Percentiles rank a stretch among this genome's conserved stretches.
Evolutionary conservation across 1,140 invertebrate species (phyloP).

Genomic region (Lasaia peninsularis): DNA sequence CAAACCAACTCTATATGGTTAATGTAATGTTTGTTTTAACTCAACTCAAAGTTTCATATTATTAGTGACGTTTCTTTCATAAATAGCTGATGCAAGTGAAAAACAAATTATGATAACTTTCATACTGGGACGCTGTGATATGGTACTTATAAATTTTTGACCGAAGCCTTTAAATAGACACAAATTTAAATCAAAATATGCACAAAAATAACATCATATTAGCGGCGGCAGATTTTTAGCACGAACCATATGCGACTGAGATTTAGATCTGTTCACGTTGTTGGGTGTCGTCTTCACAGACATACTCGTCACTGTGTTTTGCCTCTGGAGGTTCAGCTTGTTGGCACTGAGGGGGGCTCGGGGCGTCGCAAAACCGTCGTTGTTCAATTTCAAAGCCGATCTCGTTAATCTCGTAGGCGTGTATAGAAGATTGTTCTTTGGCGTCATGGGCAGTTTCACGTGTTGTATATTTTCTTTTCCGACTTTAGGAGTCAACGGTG

Average conservation of each 20-base stretch:
- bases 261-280: slow-evolving; percentile 53
- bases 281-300: slow-evolving; percentile 49
- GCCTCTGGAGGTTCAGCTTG: slow-evolving; percentile 49
- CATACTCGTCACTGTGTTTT: slow-evolving; percentile 39
- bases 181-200: slow-evolving; percentile 6
- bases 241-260: slow-evolving; percentile 50
- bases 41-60: no score
- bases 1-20: no score
- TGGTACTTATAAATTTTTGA: no score
- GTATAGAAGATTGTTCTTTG: slow-evolving; percentile 41
- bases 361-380: slow-evolving; percentile 58
- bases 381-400: slow-evolving; percentile 53
- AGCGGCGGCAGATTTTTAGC: slow-evolving; percentile 58
- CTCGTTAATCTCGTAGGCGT: slow-evolving; percentile 56
- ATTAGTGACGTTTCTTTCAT: no score
- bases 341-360: slow-evolving; percentile 50
- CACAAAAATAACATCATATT: slow-evolving; percentile 32
- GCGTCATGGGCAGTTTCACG: slow-evolving; percentile 35
- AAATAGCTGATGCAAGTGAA: no score
- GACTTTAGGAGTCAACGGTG: slow-evolving; percentile 48
- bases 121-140: no score
- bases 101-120: no score
- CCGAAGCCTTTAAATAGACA: neutral
- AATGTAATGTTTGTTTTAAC: no score
- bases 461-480: slow-evolving; percentile 60